phyloP scores from a whole-genome alignment of 2,113 vertebrate genomes.

The Bujurquina vittata region DNA sequence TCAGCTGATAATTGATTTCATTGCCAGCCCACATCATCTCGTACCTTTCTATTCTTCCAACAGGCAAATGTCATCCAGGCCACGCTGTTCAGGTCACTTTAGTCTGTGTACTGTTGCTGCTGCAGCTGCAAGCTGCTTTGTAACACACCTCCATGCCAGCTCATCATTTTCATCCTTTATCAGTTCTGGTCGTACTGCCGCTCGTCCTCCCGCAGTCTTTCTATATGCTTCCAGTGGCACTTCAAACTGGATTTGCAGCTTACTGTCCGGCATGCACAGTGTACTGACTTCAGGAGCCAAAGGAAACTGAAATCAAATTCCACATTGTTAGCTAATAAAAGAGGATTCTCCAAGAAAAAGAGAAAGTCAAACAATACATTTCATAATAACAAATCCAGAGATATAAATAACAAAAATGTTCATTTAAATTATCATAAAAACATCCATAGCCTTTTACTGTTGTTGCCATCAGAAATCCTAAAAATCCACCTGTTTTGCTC shows the following conservation, averaged over 20 bases:
- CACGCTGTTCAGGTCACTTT: too few species aligned
- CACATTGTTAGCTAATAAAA: background rate
- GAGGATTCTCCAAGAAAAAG: background rate
- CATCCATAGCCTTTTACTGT: background rate
- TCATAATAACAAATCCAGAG: background rate
- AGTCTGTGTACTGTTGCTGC: too few species aligned
- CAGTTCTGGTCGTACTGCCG: background rate
- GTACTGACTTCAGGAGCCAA: background rate
- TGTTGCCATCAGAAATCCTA: background rate
- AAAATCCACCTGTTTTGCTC: constrained; percentile 38
- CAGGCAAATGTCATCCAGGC: too few species aligned
- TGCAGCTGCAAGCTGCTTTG: too few species aligned
- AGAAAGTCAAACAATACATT: background rate
- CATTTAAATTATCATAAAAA: background rate
- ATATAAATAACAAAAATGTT: background rate
- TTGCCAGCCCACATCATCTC: too few species aligned
- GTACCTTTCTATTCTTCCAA: too few species aligned
- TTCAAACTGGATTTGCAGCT: too few species aligned
- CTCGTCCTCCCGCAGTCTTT: background rate
- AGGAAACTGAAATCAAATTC: background rate
- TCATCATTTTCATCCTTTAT: background rate
- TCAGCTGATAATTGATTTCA: too few species aligned
- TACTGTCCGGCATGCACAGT: too few species aligned
- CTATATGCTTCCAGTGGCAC: background rate
- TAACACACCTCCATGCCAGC: background rate